Percentiles rank a stretch among this genome's conserved stretches.
Evolutionary conservation across 2,888 invertebrate species (phyloP).

Genomic region (Hirtodrosophila trivittata): DNA sequence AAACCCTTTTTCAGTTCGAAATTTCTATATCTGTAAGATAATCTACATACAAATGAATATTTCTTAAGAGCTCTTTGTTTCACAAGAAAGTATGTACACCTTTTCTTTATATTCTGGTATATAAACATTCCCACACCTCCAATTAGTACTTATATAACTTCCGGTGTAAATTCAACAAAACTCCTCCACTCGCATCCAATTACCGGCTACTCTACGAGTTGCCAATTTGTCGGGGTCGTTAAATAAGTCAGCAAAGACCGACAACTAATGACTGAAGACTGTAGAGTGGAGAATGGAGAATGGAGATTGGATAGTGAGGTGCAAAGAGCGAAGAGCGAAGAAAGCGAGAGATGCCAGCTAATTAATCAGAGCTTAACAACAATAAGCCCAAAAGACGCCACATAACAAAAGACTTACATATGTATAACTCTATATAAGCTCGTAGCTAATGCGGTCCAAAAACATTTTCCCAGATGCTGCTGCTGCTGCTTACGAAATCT

Average conservation of each 20-base stretch:
- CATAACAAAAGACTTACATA: conserved; percentile 33
- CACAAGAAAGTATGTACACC: no score
- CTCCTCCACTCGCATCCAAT: conserved; percentile 23
- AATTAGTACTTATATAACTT: conserved; percentile 37
- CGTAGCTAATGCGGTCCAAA: conserved; percentile 17
- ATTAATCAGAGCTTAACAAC: conserved; percentile 48
- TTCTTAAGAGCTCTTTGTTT: no score
- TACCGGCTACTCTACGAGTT: conserved; percentile 16
- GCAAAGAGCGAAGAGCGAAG: not conserved
- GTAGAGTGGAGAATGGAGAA: not conserved
- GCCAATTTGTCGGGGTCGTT: conserved; percentile 39
- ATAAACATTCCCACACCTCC: conserved; percentile 31
- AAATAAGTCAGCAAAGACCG: not conserved
- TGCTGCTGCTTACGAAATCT: conserved; percentile 45
- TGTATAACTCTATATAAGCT: not conserved
- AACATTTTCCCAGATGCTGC: conserved; percentile 47
- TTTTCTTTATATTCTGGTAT: no score
- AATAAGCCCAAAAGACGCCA: conserved; percentile 8
- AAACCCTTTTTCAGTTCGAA: no score
- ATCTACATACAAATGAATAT: no score
- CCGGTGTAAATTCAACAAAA: conserved; percentile 17
- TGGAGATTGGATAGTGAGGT: not conserved
- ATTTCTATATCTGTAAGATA: no score
- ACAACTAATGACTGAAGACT: conserved; percentile 5
- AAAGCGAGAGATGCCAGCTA: conserved; percentile 33